These are phyloP conservation scores for Drosophila sp. DNA, from an alignment of 1,140 invertebrate genomes.

Conservation along the genomic window DNA sequence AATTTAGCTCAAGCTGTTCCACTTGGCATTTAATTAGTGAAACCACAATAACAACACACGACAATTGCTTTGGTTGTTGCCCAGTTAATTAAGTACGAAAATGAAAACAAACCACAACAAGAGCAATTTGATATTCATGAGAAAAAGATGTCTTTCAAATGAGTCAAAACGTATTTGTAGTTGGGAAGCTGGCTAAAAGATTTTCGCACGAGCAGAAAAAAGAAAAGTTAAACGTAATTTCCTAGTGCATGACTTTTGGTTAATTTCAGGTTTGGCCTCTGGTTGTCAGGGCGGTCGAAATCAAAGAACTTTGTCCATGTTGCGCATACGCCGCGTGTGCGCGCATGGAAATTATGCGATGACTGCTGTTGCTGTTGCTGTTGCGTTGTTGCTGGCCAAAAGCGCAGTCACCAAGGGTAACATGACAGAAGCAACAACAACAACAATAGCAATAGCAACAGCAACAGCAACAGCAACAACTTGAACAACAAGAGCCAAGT, in stretches of 20 bases:
- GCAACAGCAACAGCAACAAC: slow-evolving; percentile 18
- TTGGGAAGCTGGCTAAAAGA: slow-evolving; percentile 65
- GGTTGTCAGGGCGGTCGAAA: slow-evolving; percentile 51
- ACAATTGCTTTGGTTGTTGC: slow-evolving; percentile 32
- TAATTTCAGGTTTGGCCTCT: slow-evolving; percentile 51
- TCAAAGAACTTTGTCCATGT: slow-evolving; percentile 73
- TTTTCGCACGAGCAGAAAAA: slow-evolving; percentile 65
- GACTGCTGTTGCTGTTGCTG: slow-evolving; percentile 7
- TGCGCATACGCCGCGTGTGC: slow-evolving; percentile 77
- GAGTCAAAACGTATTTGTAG: slow-evolving; percentile 17
- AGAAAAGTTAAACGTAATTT: slow-evolving; percentile 62
- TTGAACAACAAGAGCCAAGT: slow-evolving; percentile 32
- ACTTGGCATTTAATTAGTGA: slow-evolving; percentile 47
- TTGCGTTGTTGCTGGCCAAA: slow-evolving; percentile 48
- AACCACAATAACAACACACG: slow-evolving; percentile 12
- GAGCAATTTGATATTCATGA: slow-evolving; percentile 65
- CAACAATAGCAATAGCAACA: slow-evolving; percentile 9
- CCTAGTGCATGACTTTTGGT: slow-evolving; percentile 74
- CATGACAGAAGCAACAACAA: slow-evolving; percentile 9
- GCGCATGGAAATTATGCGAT: slow-evolving; percentile 65
- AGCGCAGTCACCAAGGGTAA: slow-evolving; percentile 47
- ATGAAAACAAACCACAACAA: slow-evolving; percentile 10
- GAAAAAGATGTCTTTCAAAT: slow-evolving; percentile 47
- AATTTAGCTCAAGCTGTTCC: slow-evolving; percentile 9
- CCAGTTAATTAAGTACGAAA: slow-evolving; percentile 58